Percentiles rank a stretch among this genome's conserved stretches.
Evolutionary conservation across 2,797 vertebrate genomes (phyloP).

Genomic region (Antrozous pallidus): DNA sequence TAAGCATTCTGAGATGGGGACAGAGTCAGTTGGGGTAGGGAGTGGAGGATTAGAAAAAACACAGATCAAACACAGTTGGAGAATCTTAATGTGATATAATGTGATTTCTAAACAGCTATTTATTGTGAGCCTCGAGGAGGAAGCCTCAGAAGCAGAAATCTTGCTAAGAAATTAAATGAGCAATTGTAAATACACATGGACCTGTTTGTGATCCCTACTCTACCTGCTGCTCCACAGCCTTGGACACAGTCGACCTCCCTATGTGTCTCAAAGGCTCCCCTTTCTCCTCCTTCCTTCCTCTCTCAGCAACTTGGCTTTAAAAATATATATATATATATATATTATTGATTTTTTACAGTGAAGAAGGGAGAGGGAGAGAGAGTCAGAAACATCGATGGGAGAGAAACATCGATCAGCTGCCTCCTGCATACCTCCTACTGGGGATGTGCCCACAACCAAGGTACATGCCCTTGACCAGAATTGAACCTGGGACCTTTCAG

Average conservation of each 20-base stretch:
- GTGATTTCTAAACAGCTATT: background rate
- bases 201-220: background rate
- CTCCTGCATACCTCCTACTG: no score
- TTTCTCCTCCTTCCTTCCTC: accelerated
- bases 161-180: background rate
- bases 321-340: no score
- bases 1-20: conserved; percentile 89
- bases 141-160: background rate
- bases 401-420: no score
- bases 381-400: no score
- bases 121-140: background rate
- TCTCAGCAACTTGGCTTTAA: background rate
- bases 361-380: no score
- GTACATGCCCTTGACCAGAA: no score
- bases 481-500: no score
- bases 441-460: no score
- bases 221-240: accelerated
- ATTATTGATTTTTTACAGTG: no score
- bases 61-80: background rate
- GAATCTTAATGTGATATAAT: background rate
- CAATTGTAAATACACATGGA: background rate
- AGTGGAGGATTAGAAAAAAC: background rate
- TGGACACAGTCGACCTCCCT: accelerated
- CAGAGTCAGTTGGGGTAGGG: background rate
- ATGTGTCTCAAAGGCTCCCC: background rate